phyloP scores from a whole-genome alignment of 2,113 vertebrate species.

The Butorides virescens region DNA sequence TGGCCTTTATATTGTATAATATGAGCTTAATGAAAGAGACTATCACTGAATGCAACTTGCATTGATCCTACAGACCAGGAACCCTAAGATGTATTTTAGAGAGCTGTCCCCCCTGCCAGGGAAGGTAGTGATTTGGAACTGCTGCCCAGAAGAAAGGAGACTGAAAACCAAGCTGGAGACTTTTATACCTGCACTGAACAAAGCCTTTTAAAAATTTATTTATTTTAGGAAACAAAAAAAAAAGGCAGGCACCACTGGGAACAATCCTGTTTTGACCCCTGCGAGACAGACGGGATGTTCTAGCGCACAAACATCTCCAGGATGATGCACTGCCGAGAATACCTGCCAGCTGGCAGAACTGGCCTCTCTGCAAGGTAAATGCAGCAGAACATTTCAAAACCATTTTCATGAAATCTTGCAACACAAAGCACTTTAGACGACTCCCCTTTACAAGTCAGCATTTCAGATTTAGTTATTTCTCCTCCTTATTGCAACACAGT shows the following conservation, averaged over 20 bases:
- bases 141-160: background rate
- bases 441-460: background rate
- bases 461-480: slow-evolving; percentile 2
- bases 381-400: slow-evolving; percentile 20
- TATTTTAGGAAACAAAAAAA: background rate
- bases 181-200: background rate
- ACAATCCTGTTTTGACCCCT: background rate
- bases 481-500: background rate
- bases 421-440: slow-evolving; percentile 9
- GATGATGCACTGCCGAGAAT: background rate
- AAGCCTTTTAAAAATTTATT: background rate
- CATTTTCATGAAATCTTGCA: slow-evolving; percentile 11
- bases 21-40: background rate
- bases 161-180: background rate
- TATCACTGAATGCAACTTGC: background rate
- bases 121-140: background rate
- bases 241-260: background rate
- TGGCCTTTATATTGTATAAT: background rate
- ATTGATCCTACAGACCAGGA: background rate
- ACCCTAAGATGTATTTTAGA: background rate
- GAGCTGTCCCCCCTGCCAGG: background rate
- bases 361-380: background rate
- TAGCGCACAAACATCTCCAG: background rate
- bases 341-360: slow-evolving; percentile 16
- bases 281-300: background rate